These are phyloP conservation scores for Galerucella calmariensis DNA, from an alignment of 2,888 invertebrate species.

Conservation along the genomic window DNA sequence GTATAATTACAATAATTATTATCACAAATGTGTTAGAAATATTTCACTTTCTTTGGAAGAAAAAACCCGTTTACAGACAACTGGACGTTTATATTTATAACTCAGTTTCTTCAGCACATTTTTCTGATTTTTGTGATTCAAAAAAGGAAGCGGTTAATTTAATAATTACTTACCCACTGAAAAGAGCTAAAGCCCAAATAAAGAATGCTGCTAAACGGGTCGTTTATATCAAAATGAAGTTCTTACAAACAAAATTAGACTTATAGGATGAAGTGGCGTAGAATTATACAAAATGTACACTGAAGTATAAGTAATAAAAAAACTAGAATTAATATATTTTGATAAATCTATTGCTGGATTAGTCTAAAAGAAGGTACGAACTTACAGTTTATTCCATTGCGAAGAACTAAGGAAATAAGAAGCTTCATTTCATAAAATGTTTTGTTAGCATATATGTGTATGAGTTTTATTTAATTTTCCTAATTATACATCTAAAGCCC, in stretches of 20 bases:
- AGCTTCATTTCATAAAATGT: too few species aligned
- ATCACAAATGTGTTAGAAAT: conserved; percentile 41
- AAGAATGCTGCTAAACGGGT: conserved; percentile 45
- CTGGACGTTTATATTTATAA: conserved; percentile 35
- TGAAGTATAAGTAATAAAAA: neutral
- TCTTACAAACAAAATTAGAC: conserved; percentile 42
- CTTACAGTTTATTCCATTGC: too few species aligned
- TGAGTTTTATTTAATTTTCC: too few species aligned
- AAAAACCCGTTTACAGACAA: conserved; percentile 34
- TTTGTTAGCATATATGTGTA: too few species aligned
- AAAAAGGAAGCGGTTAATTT: conserved; percentile 43
- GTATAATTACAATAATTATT: conserved; percentile 38
- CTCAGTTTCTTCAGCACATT: conserved; percentile 36
- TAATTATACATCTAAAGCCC: too few species aligned
- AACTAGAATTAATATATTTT: neutral
- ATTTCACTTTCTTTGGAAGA: conserved; percentile 41
- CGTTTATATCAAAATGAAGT: conserved; percentile 52
- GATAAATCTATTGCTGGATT: too few species aligned
- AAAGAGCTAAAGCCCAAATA: conserved; percentile 47
- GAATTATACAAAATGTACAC: neutral
- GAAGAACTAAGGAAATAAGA: too few species aligned
- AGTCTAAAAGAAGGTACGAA: too few species aligned
- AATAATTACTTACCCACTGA: conserved; percentile 45
- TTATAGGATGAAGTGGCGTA: conserved; percentile 27
- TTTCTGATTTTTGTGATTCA: conserved; percentile 36